Conservation (phyloP, 92 coral and sea anemone genomes). For the Metridium senile region DNA sequence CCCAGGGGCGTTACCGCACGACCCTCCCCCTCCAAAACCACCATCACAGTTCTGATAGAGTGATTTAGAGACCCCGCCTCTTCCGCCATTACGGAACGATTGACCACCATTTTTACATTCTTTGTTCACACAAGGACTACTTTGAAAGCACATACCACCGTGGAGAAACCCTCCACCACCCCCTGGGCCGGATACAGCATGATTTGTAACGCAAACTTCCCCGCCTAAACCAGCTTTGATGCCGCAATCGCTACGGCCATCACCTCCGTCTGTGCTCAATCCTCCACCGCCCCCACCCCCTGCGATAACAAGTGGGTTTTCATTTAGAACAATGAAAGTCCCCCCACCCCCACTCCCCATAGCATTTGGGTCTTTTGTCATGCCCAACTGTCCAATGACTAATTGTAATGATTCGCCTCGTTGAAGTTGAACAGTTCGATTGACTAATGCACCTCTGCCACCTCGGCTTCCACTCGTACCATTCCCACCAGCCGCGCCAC, state of each 20-base stretch:
- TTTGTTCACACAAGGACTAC: constrained; percentile 11
- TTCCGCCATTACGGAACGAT: constrained; percentile 50
- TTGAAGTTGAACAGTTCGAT: constrained; percentile 30
- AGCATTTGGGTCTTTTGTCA: fast-evolving
- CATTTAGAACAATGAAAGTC: constrained; percentile 29
- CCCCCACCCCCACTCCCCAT: constrained; percentile 76
- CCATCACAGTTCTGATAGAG: constrained; percentile 30
- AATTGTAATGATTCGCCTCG: constrained; percentile 40
- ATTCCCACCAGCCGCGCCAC: constrained; percentile 66
- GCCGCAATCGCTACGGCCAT: constrained; percentile 4
- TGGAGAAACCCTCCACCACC: constrained; percentile 62
- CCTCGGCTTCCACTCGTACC: not conserved
- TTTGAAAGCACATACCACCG: constrained; percentile 37
- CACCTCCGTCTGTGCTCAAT: constrained; percentile 16
- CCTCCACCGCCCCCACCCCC: constrained; percentile 85
- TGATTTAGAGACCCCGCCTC: constrained; percentile 34
- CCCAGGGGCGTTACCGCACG: constrained; percentile 34
- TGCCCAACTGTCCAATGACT: constrained; percentile 59
- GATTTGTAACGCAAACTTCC: constrained; percentile 25
- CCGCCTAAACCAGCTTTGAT: constrained; percentile 48
- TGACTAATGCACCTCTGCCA: constrained; percentile 46
- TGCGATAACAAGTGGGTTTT: constrained; percentile 25
- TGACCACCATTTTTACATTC: constrained; percentile 42
- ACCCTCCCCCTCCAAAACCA: constrained; percentile 79
- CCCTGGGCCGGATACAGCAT: constrained; percentile 26